Base-by-base conservation (phyloP, 2,888 invertebrate species). In the Horisme vitalbata region DNA sequence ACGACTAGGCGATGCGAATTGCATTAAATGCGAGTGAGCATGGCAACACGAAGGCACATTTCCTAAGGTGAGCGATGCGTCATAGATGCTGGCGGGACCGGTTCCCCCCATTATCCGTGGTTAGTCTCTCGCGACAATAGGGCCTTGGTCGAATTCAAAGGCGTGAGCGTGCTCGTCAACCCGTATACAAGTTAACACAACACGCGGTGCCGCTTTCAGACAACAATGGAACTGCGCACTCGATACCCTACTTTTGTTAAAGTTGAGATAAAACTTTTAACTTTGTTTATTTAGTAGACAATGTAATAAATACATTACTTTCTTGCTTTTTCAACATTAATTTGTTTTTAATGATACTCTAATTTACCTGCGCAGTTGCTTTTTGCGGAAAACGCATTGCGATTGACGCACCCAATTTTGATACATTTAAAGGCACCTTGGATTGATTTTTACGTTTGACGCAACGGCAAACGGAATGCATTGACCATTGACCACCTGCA, bases 51-150 rank as follows among this genome's bases (percentile, higher is more conserved):
- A 61, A 61, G 62, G 59, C 63, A 64, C 68, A 66, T 68, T 69
- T 74, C 67, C 63, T 72, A 65, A 75, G 74, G 73, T 73, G 66
- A 65, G 60, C 64, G 68, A 75, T 80, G 79, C 75, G 79, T 75
- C 73, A 75, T 75, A 70, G 63, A 67, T 31, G 66, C 69, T 68
- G 68, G 68, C 60, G 62, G 52, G 71, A 83, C 84, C 83, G 81
- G 84, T 84, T 79, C 67, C 61, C 45, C 67, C 69, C 68, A 76
- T 83, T 79, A 78, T 79, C 67, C 69, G 71, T 68, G 76, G 74
- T 70, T 72, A 74, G 77, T 71, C 68, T 75, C 61, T 69, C 66
- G 71, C 72, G 63, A 77, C 76, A 69, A 70, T 58, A 58, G 64
- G 65, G 66, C 76, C 76, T 75, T 75, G 72, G 74, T 71, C 47